Base-by-base conservation (phyloP, 2,888 invertebrate species). In the Melanargia galathea region DNA sequence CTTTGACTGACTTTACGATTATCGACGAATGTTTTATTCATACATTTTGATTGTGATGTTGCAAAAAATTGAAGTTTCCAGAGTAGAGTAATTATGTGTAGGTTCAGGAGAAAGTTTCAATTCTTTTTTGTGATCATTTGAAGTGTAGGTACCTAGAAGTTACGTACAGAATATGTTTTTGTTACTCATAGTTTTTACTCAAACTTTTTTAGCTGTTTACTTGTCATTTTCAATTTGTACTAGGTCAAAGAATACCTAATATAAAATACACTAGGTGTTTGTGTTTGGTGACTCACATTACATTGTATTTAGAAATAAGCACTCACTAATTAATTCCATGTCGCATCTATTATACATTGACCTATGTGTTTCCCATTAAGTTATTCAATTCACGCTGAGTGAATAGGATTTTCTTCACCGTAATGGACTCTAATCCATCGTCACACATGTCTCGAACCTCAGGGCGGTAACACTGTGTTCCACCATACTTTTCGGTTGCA, bases 371-470 rank as follows among this genome's bases (percentile, higher is more conserved):
- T 72, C 77, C 83, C 86, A 87, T 90, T 90, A 87, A 82, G 78
- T 85, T 85, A 90, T 89, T 90, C 88, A 90, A 89, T 90, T 87
- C 84, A 79, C 81, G 75, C 78, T 75, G 78, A 86, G 79, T 82
- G 85, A 86, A 84, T 84, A 80, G 79, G 80, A 78, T 81, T 84
- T 87, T 84, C 86, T 81, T 81, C 79, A 75, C 77, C 79, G 81
- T 86, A 86, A 84, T 87, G 77, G 80, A 79, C 78, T 78, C 77
- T 84, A 86, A 85, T 84, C 82, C 86, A 78, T 83, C 81, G 82
- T 75, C 84, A 79, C 80, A 83, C 82, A 85, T 85, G 86, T 84
- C 83, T 81, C 78, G 80, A 80, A 51, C 38, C 59, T 40, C 59
- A 51, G 58, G 85, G 81, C 83, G 78, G 84, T 86, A 48, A 22